A percentile compares a stretch with the other conserved stretches of the same genome.
Conservation (phyloP, 2,888 invertebrate species). For the Trileptium ribeirensis region DNA sequence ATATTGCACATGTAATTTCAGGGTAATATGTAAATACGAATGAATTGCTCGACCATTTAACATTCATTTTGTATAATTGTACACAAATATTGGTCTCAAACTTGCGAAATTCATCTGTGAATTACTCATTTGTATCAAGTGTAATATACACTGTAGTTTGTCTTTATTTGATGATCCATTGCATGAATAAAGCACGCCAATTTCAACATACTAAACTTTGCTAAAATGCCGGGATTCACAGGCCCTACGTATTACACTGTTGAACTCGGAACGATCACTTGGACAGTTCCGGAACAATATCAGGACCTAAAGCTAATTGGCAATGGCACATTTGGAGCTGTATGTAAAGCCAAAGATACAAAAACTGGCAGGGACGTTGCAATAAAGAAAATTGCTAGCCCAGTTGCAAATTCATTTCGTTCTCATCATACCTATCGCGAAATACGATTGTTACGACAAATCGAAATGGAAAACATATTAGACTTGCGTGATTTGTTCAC, state of each 20-base stretch:
- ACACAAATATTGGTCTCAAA: no score
- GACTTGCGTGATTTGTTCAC: constrained; percentile 11
- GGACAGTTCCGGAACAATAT: constrained; percentile 20
- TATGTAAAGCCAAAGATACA: neutral
- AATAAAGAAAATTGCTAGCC: constrained; percentile 10
- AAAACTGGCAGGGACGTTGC: neutral
- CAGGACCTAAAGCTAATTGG: neutral
- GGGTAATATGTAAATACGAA: no score
- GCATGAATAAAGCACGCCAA: no score
- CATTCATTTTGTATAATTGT: no score
- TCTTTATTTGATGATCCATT: no score
- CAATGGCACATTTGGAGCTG: constrained; percentile 14
- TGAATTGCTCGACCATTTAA: no score
- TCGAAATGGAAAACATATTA: constrained; percentile 16
- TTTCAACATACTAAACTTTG: no score
- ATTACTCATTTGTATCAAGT: no score
- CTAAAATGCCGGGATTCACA: neutral
- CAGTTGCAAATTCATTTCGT: neutral
- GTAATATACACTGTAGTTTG: no score
- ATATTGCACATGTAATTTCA: no score
- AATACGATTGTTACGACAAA: neutral
- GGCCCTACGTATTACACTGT: neutral
- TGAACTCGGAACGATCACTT: neutral
- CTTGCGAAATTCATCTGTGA: no score
- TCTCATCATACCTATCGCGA: constrained; percentile 13